Percentiles rank a stretch among this genome's conserved stretches.
phyloP scores from a whole-genome alignment of 2,113 vertebrate species.

The Ictalurus punctatus region DNA sequence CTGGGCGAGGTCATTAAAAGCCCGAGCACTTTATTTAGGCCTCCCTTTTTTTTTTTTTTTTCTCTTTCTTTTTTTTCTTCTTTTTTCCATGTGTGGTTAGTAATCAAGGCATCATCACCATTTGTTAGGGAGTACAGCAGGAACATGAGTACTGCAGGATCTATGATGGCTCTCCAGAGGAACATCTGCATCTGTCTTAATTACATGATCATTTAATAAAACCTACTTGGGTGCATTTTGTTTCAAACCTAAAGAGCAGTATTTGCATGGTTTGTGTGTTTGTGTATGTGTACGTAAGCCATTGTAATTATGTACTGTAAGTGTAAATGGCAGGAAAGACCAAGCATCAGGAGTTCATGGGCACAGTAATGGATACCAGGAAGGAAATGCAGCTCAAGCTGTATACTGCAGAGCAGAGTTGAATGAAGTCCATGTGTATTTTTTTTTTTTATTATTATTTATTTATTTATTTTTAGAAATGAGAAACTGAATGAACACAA shows the following conservation, averaged over 20 bases:
- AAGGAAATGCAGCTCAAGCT: neutral
- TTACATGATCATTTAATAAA: neutral
- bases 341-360: neutral
- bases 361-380: neutral
- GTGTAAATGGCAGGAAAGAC: neutral
- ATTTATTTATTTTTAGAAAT: neutral
- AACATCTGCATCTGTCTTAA: neutral
- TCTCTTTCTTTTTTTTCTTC: too few species aligned
- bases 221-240: neutral
- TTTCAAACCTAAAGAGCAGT: neutral
- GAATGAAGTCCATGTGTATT: neutral
- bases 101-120: neutral
- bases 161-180: neutral
- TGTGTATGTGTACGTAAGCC: neutral
- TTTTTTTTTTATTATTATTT: neutral
- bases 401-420: neutral
- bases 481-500: neutral
- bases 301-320: conserved; percentile 22
- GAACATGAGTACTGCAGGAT: neutral
- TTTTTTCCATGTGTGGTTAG: neutral
- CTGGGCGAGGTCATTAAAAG: neutral
- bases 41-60: neutral
- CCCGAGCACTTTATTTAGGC: neutral
- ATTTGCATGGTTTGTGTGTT: neutral
- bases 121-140: conserved; percentile 4